Percentiles rank a stretch among this genome's conserved stretches.
Evolutionary conservation across 1,140 invertebrate genomes (phyloP).

Genomic region (Panulirus ornatus): DNA sequence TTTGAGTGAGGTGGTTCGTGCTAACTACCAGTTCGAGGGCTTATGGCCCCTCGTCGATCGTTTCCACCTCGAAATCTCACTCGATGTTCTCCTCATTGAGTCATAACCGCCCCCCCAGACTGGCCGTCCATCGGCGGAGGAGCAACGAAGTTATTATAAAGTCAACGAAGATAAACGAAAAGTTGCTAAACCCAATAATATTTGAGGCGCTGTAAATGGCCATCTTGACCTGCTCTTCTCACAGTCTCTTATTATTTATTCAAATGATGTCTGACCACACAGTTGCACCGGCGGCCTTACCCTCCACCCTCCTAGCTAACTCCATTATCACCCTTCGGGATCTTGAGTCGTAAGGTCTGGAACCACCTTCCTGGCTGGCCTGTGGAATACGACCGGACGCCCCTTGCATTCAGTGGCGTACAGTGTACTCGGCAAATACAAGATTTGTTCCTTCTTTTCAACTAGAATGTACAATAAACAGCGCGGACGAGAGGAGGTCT

Average conservation of each 20-base stretch:
- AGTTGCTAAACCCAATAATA: slow-evolving; percentile 32
- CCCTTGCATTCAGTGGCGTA: slow-evolving; percentile 20
- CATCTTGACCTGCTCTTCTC: slow-evolving; percentile 35
- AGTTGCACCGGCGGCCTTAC: neutral
- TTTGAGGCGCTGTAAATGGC: slow-evolving; percentile 45
- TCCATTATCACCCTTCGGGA: neutral
- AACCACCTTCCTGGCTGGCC: too few species aligned
- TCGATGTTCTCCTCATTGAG: too few species aligned
- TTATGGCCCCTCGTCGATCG: too few species aligned
- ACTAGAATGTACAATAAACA: slow-evolving; percentile 49
- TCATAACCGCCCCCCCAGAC: too few species aligned
- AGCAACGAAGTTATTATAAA: neutral
- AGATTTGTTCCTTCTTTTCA: slow-evolving; percentile 49
- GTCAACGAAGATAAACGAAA: neutral
- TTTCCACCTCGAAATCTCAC: too few species aligned
- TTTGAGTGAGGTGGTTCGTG: too few species aligned
- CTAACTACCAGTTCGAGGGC: too few species aligned
- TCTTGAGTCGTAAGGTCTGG: neutral
- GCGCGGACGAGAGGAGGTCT: neutral
- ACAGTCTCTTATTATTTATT: slow-evolving; percentile 53
- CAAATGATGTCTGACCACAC: slow-evolving; percentile 49
- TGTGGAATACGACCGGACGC: neutral
- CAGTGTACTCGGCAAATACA: slow-evolving; percentile 51
- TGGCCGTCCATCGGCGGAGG: too few species aligned
- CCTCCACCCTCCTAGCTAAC: neutral